Base-by-base conservation (phyloP, 2,113 vertebrate species). In the Colossoma macropomum region DNA sequence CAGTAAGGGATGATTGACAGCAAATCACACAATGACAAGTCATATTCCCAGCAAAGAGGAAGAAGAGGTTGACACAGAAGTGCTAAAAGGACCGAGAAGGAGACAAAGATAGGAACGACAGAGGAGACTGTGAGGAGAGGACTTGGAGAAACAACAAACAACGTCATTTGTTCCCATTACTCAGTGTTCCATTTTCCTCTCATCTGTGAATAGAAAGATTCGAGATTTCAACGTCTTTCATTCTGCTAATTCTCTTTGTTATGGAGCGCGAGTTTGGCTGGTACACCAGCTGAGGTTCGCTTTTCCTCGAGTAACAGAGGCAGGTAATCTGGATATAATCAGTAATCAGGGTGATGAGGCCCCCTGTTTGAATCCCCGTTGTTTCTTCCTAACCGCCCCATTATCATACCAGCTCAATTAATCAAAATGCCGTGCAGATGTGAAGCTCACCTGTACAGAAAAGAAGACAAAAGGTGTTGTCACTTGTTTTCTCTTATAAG, bases 1-100 rank as follows among this genome's bases (percentile, higher is more conserved):
- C 79, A 77, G 86, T 91, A 91, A 92, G 89, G 34, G 82, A 87
- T 87, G 86, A 91, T 91, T 90, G 87, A 91, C 89, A 92, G 85
- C 88, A 89, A 88, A 88, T 88, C 88, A 85, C 86, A 41, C 81
- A 87, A 69, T 68, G 68, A 86, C 87, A 86, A 81, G 89, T 90
- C 88, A 81, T 32, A 66, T 13, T 90, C 80, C 88, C 88, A 85
- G 88, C 86, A 87, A 80, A 87, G 81, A 85, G 74, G 81, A 89
- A 16, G 80, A 89, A 25, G 19, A 69, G 75, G 38, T 74, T 81
- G 72, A 28, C 59, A 73, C 71, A 81, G 13, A 81, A 71, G 66
- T 38, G 38, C 56, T 25, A n/a, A 15, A 54, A 54, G 69, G 54
- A 76, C 50, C 21, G 54, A 69, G 62, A 69, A 28, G 52, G 38